Conservation (phyloP, 2,797 vertebrate species). For the Triplophysa bombifrons region DNA sequence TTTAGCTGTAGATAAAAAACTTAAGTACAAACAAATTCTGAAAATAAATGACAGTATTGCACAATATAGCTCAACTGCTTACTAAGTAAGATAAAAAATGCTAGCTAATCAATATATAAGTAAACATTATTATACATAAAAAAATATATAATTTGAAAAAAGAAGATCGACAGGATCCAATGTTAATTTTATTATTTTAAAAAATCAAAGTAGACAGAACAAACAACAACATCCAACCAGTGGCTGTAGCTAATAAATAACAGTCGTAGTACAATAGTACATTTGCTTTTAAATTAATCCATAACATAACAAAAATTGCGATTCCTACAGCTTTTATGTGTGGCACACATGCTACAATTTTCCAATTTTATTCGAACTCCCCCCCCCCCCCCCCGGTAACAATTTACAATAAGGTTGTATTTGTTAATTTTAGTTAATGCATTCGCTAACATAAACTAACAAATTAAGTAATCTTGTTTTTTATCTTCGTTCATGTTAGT, state of each 20-base stretch:
- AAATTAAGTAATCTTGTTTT: too few relatives aligned
- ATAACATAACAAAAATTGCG: conserved; percentile 25
- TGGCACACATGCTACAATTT: conserved; percentile 57
- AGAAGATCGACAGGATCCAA: conserved; percentile 57
- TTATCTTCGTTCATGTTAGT: too few relatives aligned
- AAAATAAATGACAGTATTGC: too few relatives aligned
- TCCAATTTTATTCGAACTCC: conserved; percentile 20
- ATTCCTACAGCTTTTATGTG: conserved; percentile 37
- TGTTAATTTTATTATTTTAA: conserved; percentile 71
- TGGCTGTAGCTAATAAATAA: conserved; percentile 75
- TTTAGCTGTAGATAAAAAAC: too few relatives aligned
- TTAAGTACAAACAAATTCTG: too few relatives aligned
- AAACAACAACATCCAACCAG: conserved; percentile 66
- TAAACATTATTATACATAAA: not conserved
- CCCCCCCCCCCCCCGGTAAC: too few relatives aligned
- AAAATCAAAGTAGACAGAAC: conserved; percentile 61
- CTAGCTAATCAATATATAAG: not conserved
- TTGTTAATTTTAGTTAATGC: too few relatives aligned
- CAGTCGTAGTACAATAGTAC: conserved; percentile 44
- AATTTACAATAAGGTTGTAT: too few relatives aligned
- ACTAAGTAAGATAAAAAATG: not conserved
- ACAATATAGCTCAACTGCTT: not conserved
- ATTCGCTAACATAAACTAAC: too few relatives aligned
- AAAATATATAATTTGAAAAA: not conserved
- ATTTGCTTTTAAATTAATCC: conserved; percentile 57